A percentile compares a stretch with the other conserved stretches of the same genome.
Conservation (phyloP, 2,888 invertebrate genomes). For the Latrodectus hesperus region DNA sequence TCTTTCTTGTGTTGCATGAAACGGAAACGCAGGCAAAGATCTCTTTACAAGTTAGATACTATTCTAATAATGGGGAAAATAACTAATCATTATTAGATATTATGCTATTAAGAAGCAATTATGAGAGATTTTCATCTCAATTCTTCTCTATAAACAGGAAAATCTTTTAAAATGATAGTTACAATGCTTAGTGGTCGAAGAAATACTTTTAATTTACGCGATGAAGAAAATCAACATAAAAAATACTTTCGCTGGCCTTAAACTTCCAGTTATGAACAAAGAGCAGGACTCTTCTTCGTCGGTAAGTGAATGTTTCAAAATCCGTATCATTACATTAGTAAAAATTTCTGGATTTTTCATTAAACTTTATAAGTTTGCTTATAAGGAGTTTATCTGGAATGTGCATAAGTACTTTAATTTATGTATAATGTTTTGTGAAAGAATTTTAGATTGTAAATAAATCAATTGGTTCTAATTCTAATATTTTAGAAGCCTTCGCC, state of each 20-base stretch:
- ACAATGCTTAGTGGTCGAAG: neutral
- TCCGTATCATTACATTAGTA: too few species aligned
- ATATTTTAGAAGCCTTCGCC: too few species aligned
- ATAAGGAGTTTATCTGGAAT: too few species aligned
- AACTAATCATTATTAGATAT: neutral
- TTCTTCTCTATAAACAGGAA: neutral
- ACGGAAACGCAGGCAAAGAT: too few species aligned
- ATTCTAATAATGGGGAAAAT: neutral
- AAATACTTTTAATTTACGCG: neutral
- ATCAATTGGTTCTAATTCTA: too few species aligned
- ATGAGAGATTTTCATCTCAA: neutral
- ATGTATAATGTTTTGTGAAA: too few species aligned
- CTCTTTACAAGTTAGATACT: too few species aligned
- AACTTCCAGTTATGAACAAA: neutral
- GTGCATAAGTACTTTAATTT: too few species aligned
- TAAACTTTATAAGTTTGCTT: too few species aligned
- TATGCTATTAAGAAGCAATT: neutral
- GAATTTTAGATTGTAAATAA: too few species aligned
- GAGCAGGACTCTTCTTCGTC: neutral
- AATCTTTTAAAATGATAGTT: neutral
- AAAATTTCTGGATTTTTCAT: too few species aligned
- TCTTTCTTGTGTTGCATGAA: neutral
- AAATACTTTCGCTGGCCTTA: neutral
- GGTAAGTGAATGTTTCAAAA: too few species aligned
- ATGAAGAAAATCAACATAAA: constrained; percentile 1